Evolutionary conservation across 2,797 vertebrate genomes (phyloP).

Genomic region (Pempheris klunzingeri): DNA sequence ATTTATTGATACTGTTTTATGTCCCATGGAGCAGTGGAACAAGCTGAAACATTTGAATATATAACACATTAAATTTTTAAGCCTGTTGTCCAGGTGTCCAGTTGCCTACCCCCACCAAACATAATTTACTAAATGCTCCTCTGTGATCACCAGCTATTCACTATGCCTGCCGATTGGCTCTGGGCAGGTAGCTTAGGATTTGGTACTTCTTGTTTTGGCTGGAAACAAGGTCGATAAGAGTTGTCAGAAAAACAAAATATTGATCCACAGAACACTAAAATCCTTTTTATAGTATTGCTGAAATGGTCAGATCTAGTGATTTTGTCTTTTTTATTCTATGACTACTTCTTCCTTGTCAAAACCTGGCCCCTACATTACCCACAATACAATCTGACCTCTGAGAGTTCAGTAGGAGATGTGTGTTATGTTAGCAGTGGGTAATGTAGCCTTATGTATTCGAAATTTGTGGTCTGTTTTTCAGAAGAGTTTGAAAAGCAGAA

Average conservation of each 20-base stretch:
- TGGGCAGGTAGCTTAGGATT: not conserved
- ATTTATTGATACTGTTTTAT: not conserved
- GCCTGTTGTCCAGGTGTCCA: too few species aligned
- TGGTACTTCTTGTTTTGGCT: not conserved
- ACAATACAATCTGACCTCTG: not conserved
- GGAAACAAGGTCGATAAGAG: not conserved
- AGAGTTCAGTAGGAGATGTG: not conserved
- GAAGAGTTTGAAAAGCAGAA: slow-evolving; percentile 32
- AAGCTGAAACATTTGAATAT: not conserved
- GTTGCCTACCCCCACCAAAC: not conserved
- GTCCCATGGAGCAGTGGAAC: not conserved
- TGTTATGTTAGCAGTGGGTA: not conserved
- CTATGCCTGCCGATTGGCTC: not conserved
- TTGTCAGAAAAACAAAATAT: not conserved
- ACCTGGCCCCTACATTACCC: not conserved
- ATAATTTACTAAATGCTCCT: not conserved
- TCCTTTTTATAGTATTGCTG: too few species aligned
- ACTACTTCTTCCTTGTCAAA: not conserved
- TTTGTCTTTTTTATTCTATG: not conserved
- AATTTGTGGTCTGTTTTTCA: slow-evolving; percentile 36
- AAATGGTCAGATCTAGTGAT: not conserved
- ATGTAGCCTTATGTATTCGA: not conserved
- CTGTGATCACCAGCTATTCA: not conserved
- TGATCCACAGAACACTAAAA: not conserved
- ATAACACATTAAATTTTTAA: too few species aligned